Evolutionary conservation across 2,113 vertebrate species (phyloP).

Genomic region (Chloropsis hardwickii): DNA sequence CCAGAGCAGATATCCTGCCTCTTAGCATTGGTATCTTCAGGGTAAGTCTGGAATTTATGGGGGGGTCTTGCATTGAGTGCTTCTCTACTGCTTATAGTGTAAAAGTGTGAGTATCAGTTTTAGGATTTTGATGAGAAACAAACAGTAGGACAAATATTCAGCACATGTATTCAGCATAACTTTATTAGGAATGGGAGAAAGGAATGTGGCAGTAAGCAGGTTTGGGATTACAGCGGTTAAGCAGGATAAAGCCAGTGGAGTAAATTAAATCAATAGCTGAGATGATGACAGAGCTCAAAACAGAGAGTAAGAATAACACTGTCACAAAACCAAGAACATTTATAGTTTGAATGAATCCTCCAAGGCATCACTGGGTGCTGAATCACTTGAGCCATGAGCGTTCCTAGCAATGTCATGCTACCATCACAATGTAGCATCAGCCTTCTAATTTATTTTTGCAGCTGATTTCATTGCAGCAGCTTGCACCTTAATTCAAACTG

Average conservation of each 20-base stretch:
- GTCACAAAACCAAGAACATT: not conserved
- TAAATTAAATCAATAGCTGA: slow-evolving; percentile 43
- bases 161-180: not conserved
- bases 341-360: not conserved
- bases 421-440: fast-evolving
- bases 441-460: not conserved
- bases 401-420: not conserved
- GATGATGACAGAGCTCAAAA: not conserved
- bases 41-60: not conserved
- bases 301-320: not conserved
- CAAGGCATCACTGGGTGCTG: not conserved
- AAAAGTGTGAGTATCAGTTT: not conserved
- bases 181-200: not conserved
- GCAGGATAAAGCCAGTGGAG: slow-evolving; percentile 24
- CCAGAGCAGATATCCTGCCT: not conserved
- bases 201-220: not conserved
- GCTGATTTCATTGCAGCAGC: not conserved
- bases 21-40: not conserved
- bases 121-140: not conserved
- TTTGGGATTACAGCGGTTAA: slow-evolving; percentile 28
- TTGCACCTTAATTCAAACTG: not conserved
- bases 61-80: not conserved
- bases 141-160: not conserved
- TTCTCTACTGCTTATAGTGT: not conserved
- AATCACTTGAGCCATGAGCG: not conserved